Evolutionary conservation across 2,888 invertebrate species (phyloP), one percentile per base, ranked within the genome.

Genomic region (Spisula subtruncata): DNA sequence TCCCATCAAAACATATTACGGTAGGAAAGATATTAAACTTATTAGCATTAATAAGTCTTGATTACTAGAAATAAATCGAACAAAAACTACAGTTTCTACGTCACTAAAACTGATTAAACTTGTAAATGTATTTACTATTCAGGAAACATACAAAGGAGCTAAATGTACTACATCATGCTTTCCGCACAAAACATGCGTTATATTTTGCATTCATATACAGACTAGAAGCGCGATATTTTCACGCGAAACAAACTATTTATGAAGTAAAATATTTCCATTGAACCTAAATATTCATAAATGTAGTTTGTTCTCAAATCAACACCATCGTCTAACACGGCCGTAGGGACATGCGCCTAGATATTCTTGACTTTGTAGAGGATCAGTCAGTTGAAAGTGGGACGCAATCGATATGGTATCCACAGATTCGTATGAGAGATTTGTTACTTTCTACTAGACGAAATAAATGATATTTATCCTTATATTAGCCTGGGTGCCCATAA

Each of bases 311-410:
- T 48, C 48, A 84, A 20, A 71, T 84, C 84, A 84, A 20, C 84
- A 84, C 75, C 66, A 25, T 46, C 41, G 60, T 84, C 66, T 75
- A 84, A 75, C 75, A 75, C 41, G 75, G 75, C 84, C 84, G 51
- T 48, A 51, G 84, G 84, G 84, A 75, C 75, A 60, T 51, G 51
- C n/a, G n/a, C n/a, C n/a, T n/a, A n/a, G 51, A 84, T 51, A 75
- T 84, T 71, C 51, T 29, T 32, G n/a, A 84, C 75, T 75, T 75
- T 25, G 75, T 46, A 71, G n/a, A 20, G 10, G 84, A 48, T 66
- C 71, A 32, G 35, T 75, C 75, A 29, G 35, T 75, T 75, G 35
- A 32, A 75, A 75, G 48, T 46, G 48, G 25, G 84, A 14, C 81
- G 29, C 41, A 75, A 84, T 84, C 84, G 46, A 84, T 84, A 84